Base-by-base conservation (phyloP, 2,888 invertebrate genomes). In the Theretra japonica region DNA sequence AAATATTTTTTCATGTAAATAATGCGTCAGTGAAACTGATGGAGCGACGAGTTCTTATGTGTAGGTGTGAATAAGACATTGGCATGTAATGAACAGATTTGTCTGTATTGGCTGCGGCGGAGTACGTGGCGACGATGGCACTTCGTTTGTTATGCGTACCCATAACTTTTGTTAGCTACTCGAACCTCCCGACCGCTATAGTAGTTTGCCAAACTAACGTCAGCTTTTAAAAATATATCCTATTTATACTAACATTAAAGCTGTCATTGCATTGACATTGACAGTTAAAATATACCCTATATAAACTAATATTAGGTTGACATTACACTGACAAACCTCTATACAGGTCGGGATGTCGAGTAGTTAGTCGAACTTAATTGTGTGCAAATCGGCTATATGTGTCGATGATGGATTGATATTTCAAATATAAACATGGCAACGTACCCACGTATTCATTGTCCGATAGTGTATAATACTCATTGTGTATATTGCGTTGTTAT, bases 401-500 rank as follows among this genome's bases (percentile, higher is more conserved):
- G 2, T 41, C 41, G 8, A 11, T 41, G 11, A 57, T 57, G 57
- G 7, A 57, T 19, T 58, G 25, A 8, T 25, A 25, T 25, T 25
- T 25, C n/a, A 25, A 23, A 25, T 25, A 25, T 25, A 25, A 58
- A 58, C 23, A 25, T 21, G 17, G 23, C 7, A 65, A 25, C 65
- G 48, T 65, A 48, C 15, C 23, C 65, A 65, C 41, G 11, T 65
- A 65, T 25, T 58, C 25, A 23, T 8, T 5, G 23, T 65, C 21
- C 23, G 23, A 5, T 65, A 65, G 72, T 30, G 59, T 76, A 58
- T 28, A 57, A 73, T 73, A 73, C 50, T 59, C 74, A 69, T 68
- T 7, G 21, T 69, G 70, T 77, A 72, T 17, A 74, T 75, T 75
- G 59, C 74, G 73, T 73, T 74, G 68, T 58, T 79, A 74, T 53